Evolutionary conservation across 2,888 invertebrate species (phyloP).

Genomic region (Melipona beecheii): DNA sequence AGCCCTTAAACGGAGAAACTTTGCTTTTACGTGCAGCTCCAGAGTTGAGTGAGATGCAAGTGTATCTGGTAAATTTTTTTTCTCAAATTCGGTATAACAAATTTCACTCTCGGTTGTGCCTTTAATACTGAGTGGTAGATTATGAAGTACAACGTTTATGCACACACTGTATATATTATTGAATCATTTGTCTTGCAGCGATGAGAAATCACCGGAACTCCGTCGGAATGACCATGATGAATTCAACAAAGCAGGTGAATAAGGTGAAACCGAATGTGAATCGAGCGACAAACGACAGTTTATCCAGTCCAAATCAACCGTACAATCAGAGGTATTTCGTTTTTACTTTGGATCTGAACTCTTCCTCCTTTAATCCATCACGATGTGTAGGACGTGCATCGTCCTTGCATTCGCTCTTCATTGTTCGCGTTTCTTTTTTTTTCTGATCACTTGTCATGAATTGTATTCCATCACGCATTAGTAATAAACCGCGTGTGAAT

Average conservation of each 20-base stretch:
- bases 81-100: background rate
- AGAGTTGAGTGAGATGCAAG: no score
- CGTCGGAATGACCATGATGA: conserved; percentile 89
- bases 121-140: no score
- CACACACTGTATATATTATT: background rate
- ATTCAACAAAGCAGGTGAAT: conserved; percentile 93
- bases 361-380: conserved; percentile 8
- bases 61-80: no score
- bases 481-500: conserved; percentile 33
- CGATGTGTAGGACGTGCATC: conserved; percentile 27
- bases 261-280: conserved; percentile 95
- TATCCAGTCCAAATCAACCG: conserved; percentile 88
- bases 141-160: background rate
- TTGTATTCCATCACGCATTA: conserved; percentile 6
- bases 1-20: no score
- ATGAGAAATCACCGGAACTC: conserved; percentile 92
- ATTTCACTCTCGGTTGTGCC: background rate
- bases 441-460: conserved; percentile 8
- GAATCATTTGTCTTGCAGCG: conserved; percentile 84
- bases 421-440: conserved; percentile 7
- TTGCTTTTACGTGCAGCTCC: no score
- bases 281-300: conserved; percentile 90
- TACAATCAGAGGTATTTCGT: conserved; percentile 87
- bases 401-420: conserved; percentile 28
- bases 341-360: conserved; percentile 29